A percentile compares a stretch with the other conserved stretches of the same genome.
These are phyloP conservation scores for Nicator chloris DNA, from an alignment of 2,113 vertebrate species.

Conservation along the genomic window DNA sequence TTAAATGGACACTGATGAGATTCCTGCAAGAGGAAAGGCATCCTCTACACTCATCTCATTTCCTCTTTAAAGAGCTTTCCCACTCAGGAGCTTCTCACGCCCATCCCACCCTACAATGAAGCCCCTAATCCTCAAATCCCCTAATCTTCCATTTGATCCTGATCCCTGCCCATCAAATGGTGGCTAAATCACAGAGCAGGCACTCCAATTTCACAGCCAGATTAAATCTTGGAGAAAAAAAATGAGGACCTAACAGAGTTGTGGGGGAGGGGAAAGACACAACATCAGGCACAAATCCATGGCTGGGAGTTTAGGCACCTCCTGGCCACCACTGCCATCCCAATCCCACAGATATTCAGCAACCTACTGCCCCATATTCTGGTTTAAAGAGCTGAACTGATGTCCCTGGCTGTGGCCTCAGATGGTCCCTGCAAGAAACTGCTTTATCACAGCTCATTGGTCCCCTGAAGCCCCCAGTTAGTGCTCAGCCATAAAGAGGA, in stretches of 20 bases:
- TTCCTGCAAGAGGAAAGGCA: not conserved
- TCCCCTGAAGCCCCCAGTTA: not conserved
- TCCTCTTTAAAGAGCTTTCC: not conserved
- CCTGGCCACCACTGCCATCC: not conserved
- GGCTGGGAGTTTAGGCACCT: not conserved
- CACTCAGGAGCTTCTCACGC: not conserved
- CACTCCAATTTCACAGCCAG: not conserved
- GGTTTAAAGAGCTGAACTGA: not conserved
- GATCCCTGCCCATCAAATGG: not conserved
- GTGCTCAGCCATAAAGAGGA: not conserved
- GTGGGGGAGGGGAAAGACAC: not conserved
- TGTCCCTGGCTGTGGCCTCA: not conserved
- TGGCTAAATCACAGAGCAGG: not conserved
- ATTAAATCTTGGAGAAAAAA: not conserved
- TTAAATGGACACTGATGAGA: not conserved
- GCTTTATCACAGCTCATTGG: not conserved
- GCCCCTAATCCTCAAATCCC: not conserved
- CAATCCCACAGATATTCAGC: fast-evolving
- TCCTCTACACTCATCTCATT: not conserved
- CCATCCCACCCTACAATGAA: not conserved
- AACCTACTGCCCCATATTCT: not conserved
- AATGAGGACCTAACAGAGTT: not conserved
- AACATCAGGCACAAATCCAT: not conserved
- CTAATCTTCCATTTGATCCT: not conserved
- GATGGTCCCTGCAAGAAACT: not conserved